These are phyloP conservation scores for Hippolais icterina DNA, from an alignment of 2,113 vertebrate genomes.

Conservation along the genomic window DNA sequence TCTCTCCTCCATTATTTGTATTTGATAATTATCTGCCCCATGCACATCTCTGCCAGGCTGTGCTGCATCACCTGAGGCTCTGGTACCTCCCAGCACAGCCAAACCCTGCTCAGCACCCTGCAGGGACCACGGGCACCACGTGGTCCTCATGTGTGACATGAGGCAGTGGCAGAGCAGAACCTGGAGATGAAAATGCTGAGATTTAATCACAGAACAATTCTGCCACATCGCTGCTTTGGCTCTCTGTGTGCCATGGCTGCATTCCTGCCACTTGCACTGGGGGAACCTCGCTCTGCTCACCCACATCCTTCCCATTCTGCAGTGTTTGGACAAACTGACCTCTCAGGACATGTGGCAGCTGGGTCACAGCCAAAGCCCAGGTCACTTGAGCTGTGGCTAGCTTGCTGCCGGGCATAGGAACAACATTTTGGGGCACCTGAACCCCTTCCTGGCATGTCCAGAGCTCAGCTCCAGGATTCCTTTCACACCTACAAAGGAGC, in stretches of 20 bases:
- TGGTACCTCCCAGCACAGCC: background rate
- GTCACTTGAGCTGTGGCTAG: background rate
- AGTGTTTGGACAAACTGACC: background rate
- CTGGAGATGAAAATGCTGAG: fast-evolving
- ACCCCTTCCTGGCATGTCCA: fast-evolving
- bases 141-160: background rate
- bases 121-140: background rate
- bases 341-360: background rate
- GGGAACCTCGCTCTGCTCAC: fast-evolving
- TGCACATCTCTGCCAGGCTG: background rate
- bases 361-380: background rate
- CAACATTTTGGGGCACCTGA: background rate
- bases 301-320: background rate
- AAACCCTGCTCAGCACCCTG: background rate
- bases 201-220: fast-evolving
- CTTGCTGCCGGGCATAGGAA: fast-evolving
- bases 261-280: background rate
- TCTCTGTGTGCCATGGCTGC: background rate
- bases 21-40: background rate
- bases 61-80: background rate
- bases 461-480: background rate
- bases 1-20: fast-evolving
- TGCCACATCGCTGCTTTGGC: fast-evolving
- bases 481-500: background rate
- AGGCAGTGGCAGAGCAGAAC: background rate